Conservation (phyloP, 2,797 vertebrate genomes). For the Sebastes vulpes region DNA sequence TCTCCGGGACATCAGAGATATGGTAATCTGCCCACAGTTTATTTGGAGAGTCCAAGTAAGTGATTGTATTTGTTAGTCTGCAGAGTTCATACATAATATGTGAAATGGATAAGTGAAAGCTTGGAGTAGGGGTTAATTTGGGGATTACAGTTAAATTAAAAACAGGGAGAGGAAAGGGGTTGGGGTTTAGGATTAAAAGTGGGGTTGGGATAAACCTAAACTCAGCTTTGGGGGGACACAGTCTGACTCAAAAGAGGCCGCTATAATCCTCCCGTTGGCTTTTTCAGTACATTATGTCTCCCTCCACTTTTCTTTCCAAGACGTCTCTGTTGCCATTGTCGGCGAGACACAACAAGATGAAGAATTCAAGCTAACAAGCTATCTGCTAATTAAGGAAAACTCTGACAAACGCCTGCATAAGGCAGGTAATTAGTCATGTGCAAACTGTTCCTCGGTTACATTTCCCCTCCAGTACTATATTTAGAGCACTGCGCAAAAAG, state of each 20-base stretch:
- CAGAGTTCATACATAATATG: constrained; percentile 8
- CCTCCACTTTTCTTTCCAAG: not conserved
- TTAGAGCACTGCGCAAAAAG: not conserved
- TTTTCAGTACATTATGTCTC: constrained; percentile 3
- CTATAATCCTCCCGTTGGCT: constrained; percentile 19
- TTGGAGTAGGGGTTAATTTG: constrained; percentile 38
- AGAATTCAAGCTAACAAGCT: constrained; percentile 24
- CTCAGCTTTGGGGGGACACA: constrained; percentile 15
- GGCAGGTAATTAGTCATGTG: constrained; percentile 48
- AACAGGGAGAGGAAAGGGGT: not conserved
- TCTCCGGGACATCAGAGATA: constrained; percentile 29
- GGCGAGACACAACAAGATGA: constrained; percentile 19
- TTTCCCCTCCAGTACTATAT: constrained; percentile 18
- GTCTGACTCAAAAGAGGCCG: constrained; percentile 7
- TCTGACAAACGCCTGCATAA: constrained; percentile 41
- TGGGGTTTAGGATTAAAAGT: constrained; percentile 31
- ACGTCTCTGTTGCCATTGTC: constrained; percentile 1
- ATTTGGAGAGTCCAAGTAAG: constrained; percentile 33
- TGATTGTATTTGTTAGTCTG: constrained; percentile 20
- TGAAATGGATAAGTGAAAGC: constrained; percentile 12
- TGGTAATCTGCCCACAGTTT: constrained; percentile 13
- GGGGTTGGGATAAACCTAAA: constrained; percentile 19
- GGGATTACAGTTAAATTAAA: constrained; percentile 23
- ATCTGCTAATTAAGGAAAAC: constrained; percentile 45
- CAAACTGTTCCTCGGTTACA: constrained; percentile 27